Percentiles rank a stretch among this genome's conserved stretches.
Conservation (phyloP, 2,888 invertebrate species). For the Machimus atricapillus region DNA sequence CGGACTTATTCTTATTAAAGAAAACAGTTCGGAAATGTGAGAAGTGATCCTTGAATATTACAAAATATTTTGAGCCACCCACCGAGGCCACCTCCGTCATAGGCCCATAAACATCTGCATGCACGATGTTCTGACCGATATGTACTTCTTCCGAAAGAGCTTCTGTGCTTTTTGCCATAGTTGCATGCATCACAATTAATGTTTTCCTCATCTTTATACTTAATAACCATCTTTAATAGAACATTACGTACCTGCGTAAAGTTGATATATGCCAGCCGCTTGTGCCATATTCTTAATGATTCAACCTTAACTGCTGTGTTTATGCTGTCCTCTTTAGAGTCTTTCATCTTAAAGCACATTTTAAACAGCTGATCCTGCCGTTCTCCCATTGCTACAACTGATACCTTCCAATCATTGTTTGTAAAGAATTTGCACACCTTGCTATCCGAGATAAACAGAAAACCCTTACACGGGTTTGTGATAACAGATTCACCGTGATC, state of each 20-base stretch:
- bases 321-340: background rate
- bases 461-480: background rate
- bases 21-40: slow-evolving; percentile 22
- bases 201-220: background rate
- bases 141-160: no score
- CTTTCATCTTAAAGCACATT: background rate
- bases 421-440: background rate
- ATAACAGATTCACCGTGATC: background rate
- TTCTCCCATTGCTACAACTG: background rate
- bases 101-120: slow-evolving; percentile 38
- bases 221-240: slow-evolving; percentile 26
- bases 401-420: background rate
- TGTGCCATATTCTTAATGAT: slow-evolving; percentile 49
- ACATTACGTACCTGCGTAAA: slow-evolving; percentile 46
- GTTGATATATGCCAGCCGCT: slow-evolving; percentile 49
- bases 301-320: background rate
- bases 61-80: no score
- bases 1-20: slow-evolving; percentile 41
- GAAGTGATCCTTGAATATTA: slow-evolving; percentile 46
- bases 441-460: background rate
- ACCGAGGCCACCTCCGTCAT: background rate
- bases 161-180: slow-evolving; percentile 22
- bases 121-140: background rate
- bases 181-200: slow-evolving; percentile 29
- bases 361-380: background rate